These are phyloP conservation scores for Pilophorus perplexus DNA, from an alignment of 2,888 invertebrate genomes.

Conservation along the genomic window DNA sequence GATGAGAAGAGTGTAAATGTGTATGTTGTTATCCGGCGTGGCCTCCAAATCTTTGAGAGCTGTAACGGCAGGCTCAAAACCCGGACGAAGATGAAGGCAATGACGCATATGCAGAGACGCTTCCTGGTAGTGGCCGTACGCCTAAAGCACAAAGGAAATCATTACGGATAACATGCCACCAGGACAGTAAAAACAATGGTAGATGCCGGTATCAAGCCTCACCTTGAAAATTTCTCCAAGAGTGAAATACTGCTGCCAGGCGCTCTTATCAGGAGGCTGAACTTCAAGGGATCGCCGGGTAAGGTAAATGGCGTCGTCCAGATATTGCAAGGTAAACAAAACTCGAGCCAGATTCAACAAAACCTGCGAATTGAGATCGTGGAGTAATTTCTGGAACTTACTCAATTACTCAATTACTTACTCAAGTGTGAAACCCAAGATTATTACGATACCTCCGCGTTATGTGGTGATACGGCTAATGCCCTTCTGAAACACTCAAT, in stretches of 20 bases:
- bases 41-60: conserved; percentile 80
- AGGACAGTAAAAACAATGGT: too few species aligned
- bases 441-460: conserved; percentile 79
- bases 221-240: conserved; percentile 84
- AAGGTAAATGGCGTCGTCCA: conserved; percentile 86
- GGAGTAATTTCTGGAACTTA: too few species aligned
- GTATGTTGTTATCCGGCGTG: conserved; percentile 74
- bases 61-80: conserved; percentile 75
- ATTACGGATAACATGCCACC: too few species aligned
- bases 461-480: conserved; percentile 78
- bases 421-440: too few species aligned
- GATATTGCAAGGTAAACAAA: conserved; percentile 78
- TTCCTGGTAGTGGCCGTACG: conserved; percentile 85
- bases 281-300: conserved; percentile 80
- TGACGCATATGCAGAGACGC: conserved; percentile 79
- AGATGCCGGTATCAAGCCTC: too few species aligned
- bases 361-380: too few species aligned
- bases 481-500: conserved; percentile 88
- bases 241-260: conserved; percentile 90
- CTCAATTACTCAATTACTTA: too few species aligned
- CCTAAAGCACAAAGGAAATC: too few species aligned
- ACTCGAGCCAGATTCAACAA: conserved; percentile 80
- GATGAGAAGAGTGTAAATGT: conserved; percentile 81
- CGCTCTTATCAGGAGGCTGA: conserved; percentile 78
- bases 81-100: conserved; percentile 78